Evolutionary conservation across 2,797 vertebrate genomes (phyloP), one percentile per base, ranked within the genome.

Genomic region (Phrynocephalus forsythii): DNA sequence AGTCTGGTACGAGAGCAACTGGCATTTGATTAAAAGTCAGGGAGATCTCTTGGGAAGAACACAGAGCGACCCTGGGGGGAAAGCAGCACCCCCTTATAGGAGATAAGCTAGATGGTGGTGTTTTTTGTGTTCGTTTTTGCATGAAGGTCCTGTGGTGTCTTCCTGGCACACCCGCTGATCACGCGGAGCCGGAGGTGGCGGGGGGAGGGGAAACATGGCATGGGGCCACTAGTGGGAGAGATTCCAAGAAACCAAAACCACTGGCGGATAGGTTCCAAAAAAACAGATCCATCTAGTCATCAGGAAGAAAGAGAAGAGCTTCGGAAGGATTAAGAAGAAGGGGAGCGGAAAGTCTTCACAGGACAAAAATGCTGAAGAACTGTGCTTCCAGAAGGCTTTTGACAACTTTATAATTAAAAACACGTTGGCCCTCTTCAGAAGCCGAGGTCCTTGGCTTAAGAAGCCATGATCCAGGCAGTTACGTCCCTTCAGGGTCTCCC

Each of bases 281-380:
- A 73, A 79, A 33, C 28, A 87, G 52, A 82, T 92, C 75, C 69
- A 52, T 73, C 79, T 38, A 88, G 86, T 66, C 52, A 73, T 86
- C 83, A 78, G 79, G 71, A 89, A 80, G 87, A 90, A 68, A 16
- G 66, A 38, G 10, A 5, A 13, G n/a, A 52, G 88, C 88, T 85
- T 89, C 91, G 79, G 81, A 86, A 88, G 77, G 78, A 86, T 85
- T 63, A 33, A 44, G 87, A 90, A 67, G 38, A 87, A 85, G 87
- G 84, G 81, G 82, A 90, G 81, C n/a, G 44, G 1, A 72, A 89
- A 92, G 94, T 91, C 85, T 86, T 63, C 84, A 90, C 22, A 73
- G 83, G 89, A 50, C 30, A 52, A 28, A 87, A 87, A 16, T 79
- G n/a, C 20, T 0, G 3, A 1, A 26, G 73, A 87, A 84, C 92